Percentiles rank a stretch among this genome's conserved stretches.
phyloP scores from a whole-genome alignment of 2,797 vertebrate species.

The Taenioides sp. region DNA sequence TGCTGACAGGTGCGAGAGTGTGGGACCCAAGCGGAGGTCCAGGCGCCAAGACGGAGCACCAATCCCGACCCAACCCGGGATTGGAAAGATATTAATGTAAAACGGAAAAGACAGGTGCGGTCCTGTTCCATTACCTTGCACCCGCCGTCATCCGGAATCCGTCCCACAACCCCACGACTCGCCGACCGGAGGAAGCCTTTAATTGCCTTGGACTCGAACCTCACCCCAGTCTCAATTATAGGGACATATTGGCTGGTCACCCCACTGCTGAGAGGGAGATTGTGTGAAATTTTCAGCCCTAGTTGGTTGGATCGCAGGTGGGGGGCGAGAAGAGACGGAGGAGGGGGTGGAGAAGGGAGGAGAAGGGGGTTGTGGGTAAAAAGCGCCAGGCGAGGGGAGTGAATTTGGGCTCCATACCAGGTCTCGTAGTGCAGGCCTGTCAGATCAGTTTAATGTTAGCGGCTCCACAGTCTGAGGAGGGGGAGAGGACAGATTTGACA shows the following conservation, averaged over 20 bases:
- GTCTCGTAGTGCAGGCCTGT: conserved; percentile 6
- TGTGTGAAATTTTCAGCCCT: conserved; percentile 95
- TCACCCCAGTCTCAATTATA: conserved; percentile 98
- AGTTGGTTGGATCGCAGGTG: conserved; percentile 82
- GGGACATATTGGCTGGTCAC: conserved; percentile 95
- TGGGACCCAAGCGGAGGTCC: conserved; percentile 27
- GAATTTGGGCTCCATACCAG: conserved; percentile 20
- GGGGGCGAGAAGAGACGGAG: too few relatives aligned
- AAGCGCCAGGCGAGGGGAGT: conserved; percentile 10
- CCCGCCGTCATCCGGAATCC: conserved; percentile 82
- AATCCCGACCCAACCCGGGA: conserved; percentile 63
- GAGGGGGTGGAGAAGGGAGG: conserved; percentile 48
- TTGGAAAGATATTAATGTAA: conserved; percentile 97
- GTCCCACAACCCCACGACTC: conserved; percentile 87
- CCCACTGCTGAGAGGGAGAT: conserved; percentile 97
- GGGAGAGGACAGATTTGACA: neutral
- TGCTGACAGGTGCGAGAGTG: conserved; percentile 58
- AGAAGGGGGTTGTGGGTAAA: conserved; percentile 34
- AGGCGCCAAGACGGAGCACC: conserved; percentile 65
- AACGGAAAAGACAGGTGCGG: conserved; percentile 92
- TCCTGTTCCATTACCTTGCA: conserved; percentile 97
- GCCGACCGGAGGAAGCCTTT: conserved; percentile 87
- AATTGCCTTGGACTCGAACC: conserved; percentile 99
- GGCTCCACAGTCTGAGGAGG: neutral
- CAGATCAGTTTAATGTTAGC: neutral